Conservation (phyloP, 1,140 invertebrate species). For the Ooceraea biroi region DNA sequence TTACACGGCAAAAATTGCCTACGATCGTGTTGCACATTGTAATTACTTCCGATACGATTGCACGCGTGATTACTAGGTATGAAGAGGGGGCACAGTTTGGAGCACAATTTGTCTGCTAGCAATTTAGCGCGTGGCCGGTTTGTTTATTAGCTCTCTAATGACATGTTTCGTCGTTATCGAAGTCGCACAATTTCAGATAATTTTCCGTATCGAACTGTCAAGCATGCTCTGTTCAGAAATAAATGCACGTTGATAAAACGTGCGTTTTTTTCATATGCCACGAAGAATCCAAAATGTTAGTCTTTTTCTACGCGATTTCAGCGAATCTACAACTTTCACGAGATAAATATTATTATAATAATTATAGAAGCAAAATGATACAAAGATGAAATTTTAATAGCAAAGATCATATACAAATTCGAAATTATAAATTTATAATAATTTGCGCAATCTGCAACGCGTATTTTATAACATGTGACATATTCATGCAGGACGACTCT, state of each 20-base stretch:
- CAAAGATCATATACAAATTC: too few relatives aligned
- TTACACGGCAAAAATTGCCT: slow-evolving; percentile 61
- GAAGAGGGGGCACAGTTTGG: slow-evolving; percentile 21
- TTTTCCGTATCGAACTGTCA: slow-evolving; percentile 17
- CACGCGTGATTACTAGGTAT: slow-evolving; percentile 65
- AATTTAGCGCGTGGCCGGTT: slow-evolving; percentile 61
- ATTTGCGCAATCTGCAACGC: background rate
- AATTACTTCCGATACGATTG: slow-evolving; percentile 63
- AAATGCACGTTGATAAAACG: slow-evolving; percentile 5
- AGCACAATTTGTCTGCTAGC: slow-evolving; percentile 59
- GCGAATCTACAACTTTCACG: background rate
- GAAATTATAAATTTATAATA: too few relatives aligned
- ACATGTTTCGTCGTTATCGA: slow-evolving; percentile 38
- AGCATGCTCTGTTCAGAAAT: background rate
- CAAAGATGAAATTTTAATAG: too few relatives aligned
- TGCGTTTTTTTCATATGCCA: background rate
- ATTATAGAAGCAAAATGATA: too few relatives aligned
- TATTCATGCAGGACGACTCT: slow-evolving; percentile 47
- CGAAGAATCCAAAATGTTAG: background rate
- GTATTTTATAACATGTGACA: background rate
- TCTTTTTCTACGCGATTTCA: too few relatives aligned
- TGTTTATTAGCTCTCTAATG: slow-evolving; percentile 65
- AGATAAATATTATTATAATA: background rate
- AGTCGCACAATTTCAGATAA: slow-evolving; percentile 47
- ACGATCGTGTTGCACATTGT: slow-evolving; percentile 62